Evolutionary conservation across 2,113 vertebrate genomes (phyloP), one percentile per base, ranked within the genome.

Genomic region (Ceuthmochares aereus): DNA sequence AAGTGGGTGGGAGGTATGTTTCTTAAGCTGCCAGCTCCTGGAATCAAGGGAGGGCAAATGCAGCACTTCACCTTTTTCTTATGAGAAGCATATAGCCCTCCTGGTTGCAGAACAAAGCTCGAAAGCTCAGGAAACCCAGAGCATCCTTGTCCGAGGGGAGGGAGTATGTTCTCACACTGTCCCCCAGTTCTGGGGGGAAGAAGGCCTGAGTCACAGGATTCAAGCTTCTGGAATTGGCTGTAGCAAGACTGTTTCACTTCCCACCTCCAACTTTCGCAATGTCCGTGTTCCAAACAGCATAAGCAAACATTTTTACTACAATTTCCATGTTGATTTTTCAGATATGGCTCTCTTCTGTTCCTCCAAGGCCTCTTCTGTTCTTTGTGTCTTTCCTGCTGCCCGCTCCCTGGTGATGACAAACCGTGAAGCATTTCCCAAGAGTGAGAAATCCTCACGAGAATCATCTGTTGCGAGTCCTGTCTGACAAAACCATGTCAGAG

Each of bases 401-500:
- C 3, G 18, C 30, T 85, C 70, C 66, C 60, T 0, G 4, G 88
- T 6, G 68, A 92, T 95, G 96, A 95, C 92, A 96, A 96, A 96
- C 79, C 0, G 21, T 1, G 3, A 96, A 95, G 85, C 85, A 3
- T 67, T 93, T 90, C 95, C 92, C 95, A 90, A 78, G 90, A 92
- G 94, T 73, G 52, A 94, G 90, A 94, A 96, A 96, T 84, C 86
- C 90, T 94, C 90, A 78, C 80, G 78, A 83, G 92, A 89, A 92
- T 95, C 88, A 92, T 95, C 93, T 92, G 94, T 85, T 91, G 87
- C 90, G 88, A 95, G 78, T 91, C 91, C 82, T 91, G 90, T 75
- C 92, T 96, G 96, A 96, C 95, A 94, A 97, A 96, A 94, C 58
- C 63, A 0, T 94, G 95, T 94, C 85, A 92, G 84, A 92, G 76